phyloP scores from a whole-genome alignment of 2,113 vertebrate species.

The Cyphomyrus plagiostoma region DNA sequence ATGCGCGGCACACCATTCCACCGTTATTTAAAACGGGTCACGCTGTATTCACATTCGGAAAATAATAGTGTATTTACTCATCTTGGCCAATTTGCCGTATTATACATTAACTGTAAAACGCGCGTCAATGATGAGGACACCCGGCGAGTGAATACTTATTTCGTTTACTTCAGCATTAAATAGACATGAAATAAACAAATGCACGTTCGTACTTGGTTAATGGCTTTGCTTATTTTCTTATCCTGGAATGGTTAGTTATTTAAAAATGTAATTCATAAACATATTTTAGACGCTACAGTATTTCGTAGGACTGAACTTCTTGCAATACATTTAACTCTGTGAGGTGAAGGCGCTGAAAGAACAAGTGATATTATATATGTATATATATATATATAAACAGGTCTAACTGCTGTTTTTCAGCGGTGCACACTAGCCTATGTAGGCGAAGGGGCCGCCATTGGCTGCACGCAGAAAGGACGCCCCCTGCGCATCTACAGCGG shows the following conservation, averaged over 20 bases:
- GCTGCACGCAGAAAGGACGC: slow-evolving; percentile 47
- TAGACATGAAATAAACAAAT: not conserved
- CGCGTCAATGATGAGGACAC: not conserved
- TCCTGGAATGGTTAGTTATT: not conserved
- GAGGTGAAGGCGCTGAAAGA: not conserved
- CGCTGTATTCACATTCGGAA: not conserved
- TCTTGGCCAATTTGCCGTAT: not conserved
- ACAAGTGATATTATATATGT: not conserved
- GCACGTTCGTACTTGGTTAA: not conserved
- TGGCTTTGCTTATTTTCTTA: not conserved
- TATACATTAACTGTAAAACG: not conserved
- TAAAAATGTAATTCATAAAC: not conserved
- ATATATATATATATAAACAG: not conserved
- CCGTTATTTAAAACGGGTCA: not conserved
- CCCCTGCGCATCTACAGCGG: slow-evolving; percentile 51
- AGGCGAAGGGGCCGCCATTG: slow-evolving; percentile 47
- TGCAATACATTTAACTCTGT: not conserved
- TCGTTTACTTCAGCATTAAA: not conserved
- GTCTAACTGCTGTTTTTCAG: slow-evolving; percentile 2
- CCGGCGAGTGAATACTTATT: not conserved
- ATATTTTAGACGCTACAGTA: not conserved
- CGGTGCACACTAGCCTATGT: not conserved
- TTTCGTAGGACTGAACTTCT: not conserved
- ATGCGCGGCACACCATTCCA: not conserved
- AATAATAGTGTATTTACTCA: not conserved